phyloP scores from a whole-genome alignment of 2,113 vertebrate species.

The Leptobrachium leishanense region DNA sequence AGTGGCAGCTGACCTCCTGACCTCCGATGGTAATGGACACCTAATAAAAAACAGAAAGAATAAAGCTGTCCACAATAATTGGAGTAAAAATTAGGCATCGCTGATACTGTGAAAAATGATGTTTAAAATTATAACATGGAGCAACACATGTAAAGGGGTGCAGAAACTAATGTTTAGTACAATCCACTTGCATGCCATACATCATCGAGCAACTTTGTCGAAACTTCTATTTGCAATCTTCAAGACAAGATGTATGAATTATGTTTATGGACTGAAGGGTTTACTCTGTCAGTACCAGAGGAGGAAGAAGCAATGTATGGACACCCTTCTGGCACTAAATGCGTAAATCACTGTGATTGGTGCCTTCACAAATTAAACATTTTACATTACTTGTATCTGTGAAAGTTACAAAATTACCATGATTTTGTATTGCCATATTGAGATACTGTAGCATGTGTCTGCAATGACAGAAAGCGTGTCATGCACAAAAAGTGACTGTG shows the following conservation, averaged over 20 bases:
- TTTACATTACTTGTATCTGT: slow-evolving; percentile 4
- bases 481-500: background rate
- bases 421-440: slow-evolving; percentile 19
- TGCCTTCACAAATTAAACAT: background rate
- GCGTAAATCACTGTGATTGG: background rate
- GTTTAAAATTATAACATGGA: background rate
- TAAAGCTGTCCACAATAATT: too few relatives aligned
- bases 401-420: slow-evolving; percentile 4
- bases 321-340: background rate
- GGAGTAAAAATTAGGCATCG: too few relatives aligned
- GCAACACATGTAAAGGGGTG: background rate
- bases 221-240: too few relatives aligned
- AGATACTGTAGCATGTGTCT: slow-evolving; percentile 6
- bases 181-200: background rate
- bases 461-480: background rate
- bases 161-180: background rate
- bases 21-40: too few relatives aligned
- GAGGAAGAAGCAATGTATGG: too few relatives aligned
- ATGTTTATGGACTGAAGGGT: too few relatives aligned
- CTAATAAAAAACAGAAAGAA: too few relatives aligned
- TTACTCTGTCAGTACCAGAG: too few relatives aligned
- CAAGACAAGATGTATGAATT: too few relatives aligned
- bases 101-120: background rate
- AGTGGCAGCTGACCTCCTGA: too few relatives aligned
- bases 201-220: background rate